Percentiles rank a stretch among this genome's conserved stretches.
Conservation (phyloP, 2,797 vertebrate species). For the Rhynchotus rufescens region DNA sequence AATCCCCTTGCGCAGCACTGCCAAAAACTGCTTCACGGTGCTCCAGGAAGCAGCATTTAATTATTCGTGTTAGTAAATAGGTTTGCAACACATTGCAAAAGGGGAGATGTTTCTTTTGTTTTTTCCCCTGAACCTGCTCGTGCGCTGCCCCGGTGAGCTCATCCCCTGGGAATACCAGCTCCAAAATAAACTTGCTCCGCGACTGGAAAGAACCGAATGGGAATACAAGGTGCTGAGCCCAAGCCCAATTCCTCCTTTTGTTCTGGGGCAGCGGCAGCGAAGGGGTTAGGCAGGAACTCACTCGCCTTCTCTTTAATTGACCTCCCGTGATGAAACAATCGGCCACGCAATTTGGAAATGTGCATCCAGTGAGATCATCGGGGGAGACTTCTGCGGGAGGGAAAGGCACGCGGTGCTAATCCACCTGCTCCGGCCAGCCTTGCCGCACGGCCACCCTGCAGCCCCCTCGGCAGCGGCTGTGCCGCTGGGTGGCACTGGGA, state of each 20-base stretch:
- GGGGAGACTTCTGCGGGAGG: conserved; percentile 44
- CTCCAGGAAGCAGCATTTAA: conserved; percentile 53
- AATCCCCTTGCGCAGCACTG: background rate
- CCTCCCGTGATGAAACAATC: conserved; percentile 67
- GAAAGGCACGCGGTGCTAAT: conserved; percentile 48
- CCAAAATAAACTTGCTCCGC: conserved; percentile 60
- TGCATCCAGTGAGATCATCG: conserved; percentile 64
- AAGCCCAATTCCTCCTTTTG: conserved; percentile 74
- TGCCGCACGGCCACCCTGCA: background rate
- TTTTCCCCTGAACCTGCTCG: background rate
- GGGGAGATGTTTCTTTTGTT: background rate
- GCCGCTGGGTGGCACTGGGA: no score
- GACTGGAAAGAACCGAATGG: conserved; percentile 63
- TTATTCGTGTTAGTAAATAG: conserved; percentile 42
- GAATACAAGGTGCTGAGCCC: conserved; percentile 67
- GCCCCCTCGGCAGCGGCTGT: no score
- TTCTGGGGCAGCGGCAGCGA: conserved; percentile 58
- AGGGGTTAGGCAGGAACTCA: conserved; percentile 66
- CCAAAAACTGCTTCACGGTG: conserved; percentile 5
- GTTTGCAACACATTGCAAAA: conserved; percentile 45
- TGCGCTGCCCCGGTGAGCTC: background rate
- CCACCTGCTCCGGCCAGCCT: conserved; percentile 35
- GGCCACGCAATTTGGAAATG: conserved; percentile 64
- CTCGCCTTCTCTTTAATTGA: conserved; percentile 65
- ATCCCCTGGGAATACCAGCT: conserved; percentile 42